Percentiles rank a stretch among this genome's conserved stretches.
Evolutionary conservation across 2,113 vertebrate species (phyloP).

Genomic region (Eublepharis macularius): DNA sequence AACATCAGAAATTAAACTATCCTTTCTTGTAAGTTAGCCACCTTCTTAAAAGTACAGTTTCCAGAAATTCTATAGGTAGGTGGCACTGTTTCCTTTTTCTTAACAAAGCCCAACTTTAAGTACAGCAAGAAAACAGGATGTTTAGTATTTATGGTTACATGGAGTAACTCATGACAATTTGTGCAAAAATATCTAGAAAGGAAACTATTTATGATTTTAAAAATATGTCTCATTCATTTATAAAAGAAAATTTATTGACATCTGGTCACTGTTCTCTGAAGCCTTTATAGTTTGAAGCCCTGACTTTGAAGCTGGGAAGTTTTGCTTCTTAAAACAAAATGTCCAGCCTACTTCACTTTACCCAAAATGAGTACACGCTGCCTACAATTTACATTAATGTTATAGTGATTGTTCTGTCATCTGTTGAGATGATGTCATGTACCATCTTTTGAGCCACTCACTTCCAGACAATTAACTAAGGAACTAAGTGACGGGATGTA

Average conservation of each 20-base stretch:
- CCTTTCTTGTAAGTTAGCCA: too few species aligned
- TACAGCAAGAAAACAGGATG: background rate
- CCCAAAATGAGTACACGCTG: background rate
- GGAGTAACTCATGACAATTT: background rate
- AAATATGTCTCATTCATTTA: background rate
- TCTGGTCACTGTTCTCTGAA: background rate
- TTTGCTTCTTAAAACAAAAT: background rate
- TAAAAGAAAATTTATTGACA: background rate
- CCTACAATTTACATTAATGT: background rate
- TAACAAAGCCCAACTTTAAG: background rate
- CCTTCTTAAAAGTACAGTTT: background rate
- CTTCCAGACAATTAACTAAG: background rate
- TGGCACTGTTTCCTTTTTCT: conserved; percentile 27
- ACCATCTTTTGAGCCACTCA: background rate
- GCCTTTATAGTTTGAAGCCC: background rate
- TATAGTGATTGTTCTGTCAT: background rate
- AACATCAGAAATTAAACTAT: too few species aligned
- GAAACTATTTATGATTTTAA: background rate
- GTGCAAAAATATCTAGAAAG: background rate
- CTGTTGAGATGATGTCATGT: background rate
- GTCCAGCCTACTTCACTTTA: background rate
- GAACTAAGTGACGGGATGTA: background rate
- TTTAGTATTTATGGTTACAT: background rate
- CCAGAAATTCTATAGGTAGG: background rate
- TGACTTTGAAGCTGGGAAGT: background rate